Conservation (phyloP, 2,888 invertebrate species). For the Pyralis farinalis region DNA sequence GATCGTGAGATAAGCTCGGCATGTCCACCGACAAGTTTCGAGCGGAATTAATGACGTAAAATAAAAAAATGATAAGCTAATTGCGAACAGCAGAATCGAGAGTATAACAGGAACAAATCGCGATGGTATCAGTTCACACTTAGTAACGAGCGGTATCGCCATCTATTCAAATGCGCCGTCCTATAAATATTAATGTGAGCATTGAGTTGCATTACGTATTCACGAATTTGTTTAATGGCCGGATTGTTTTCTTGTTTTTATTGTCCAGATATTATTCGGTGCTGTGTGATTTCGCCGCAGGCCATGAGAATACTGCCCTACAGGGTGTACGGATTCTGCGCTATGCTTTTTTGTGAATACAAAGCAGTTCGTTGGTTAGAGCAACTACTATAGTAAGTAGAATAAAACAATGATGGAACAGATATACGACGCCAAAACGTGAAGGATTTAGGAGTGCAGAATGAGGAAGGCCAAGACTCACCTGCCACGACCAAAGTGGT, state of each 20-base stretch:
- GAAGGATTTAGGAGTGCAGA: too few species aligned
- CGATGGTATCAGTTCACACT: conserved; percentile 46
- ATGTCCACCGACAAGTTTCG: too few species aligned
- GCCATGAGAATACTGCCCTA: conserved; percentile 49
- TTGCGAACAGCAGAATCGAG: conserved; percentile 41
- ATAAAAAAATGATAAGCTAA: conserved; percentile 29
- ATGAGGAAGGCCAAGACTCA: too few species aligned
- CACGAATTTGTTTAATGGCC: conserved; percentile 72
- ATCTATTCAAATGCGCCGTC: conserved; percentile 67
- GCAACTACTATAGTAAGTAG: too few species aligned
- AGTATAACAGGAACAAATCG: conserved; percentile 29
- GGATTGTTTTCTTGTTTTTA: conserved; percentile 64
- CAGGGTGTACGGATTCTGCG: conserved; percentile 44
- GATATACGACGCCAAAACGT: too few species aligned
- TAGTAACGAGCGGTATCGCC: conserved; percentile 54
- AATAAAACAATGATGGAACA: too few species aligned
- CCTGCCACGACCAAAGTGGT: too few species aligned
- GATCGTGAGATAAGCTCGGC: not conserved
- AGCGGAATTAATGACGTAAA: not conserved
- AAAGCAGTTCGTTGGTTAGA: too few species aligned
- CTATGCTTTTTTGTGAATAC: too few species aligned
- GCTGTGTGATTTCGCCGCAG: conserved; percentile 48
- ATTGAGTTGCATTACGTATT: conserved; percentile 61
- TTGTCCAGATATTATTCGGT: conserved; percentile 38
- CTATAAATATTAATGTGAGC: conserved; percentile 73